Conservation (phyloP, 2,797 vertebrate species). For the Enteromius unitaeniatus region DNA sequence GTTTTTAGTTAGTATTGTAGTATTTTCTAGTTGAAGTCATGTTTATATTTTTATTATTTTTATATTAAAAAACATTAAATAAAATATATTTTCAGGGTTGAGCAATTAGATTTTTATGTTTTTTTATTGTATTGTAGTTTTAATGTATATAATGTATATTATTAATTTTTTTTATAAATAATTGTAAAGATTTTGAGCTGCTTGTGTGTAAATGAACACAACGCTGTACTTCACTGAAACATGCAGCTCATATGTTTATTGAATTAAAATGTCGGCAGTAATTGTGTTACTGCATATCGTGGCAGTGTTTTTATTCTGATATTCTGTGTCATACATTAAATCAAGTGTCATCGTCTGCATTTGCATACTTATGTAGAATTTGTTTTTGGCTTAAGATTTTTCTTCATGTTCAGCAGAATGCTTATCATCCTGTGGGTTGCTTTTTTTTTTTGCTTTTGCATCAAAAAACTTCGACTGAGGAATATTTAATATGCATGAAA, state of each 20-base stretch:
- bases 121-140: too few species aligned
- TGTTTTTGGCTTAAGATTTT: not conserved
- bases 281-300: not conserved
- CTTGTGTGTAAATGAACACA: not conserved
- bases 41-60: not conserved
- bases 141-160: too few species aligned
- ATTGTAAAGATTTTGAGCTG: not conserved
- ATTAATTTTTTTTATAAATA: too few species aligned
- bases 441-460: not conserved
- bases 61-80: too few species aligned
- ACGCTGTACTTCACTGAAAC: not conserved
- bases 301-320: not conserved
- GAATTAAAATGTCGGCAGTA: not conserved
- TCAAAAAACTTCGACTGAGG: not conserved
- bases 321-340: not conserved
- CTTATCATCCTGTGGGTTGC: not conserved
- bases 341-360: not conserved
- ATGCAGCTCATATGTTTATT: not conserved
- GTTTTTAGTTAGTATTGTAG: not conserved
- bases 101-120: too few species aligned
- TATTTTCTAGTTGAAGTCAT: too few species aligned
- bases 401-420: not conserved
- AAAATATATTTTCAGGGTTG: too few species aligned
- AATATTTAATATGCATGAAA: not conserved
- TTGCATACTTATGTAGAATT: not conserved